phyloP scores from a whole-genome alignment of 2,888 invertebrate genomes.

The Caradrina kadenii region DNA sequence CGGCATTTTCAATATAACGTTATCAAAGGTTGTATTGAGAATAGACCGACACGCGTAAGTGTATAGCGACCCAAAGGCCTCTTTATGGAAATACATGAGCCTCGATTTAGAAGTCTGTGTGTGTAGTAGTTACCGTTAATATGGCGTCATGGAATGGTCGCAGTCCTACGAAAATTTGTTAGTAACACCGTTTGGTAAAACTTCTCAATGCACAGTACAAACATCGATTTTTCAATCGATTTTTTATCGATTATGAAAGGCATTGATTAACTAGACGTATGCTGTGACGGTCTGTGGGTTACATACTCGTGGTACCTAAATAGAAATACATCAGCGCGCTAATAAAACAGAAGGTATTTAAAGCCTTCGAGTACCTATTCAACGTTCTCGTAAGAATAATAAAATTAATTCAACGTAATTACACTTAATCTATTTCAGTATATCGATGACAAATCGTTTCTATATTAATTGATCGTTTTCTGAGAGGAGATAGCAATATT shows the following conservation, averaged over 20 bases:
- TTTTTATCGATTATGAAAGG: background rate
- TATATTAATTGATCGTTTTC: background rate
- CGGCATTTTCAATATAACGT: too few relatives aligned
- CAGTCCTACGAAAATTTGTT: background rate
- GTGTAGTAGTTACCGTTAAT: constrained; percentile 8
- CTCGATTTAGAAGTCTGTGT: background rate
- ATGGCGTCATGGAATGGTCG: background rate
- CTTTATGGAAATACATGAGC: too few relatives aligned
- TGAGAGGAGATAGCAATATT: too few relatives aligned
- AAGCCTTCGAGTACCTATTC: constrained; percentile 1
- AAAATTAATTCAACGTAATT: constrained; percentile 15
- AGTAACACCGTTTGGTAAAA: constrained; percentile 19
- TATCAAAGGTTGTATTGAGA: too few relatives aligned
- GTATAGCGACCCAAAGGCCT: too few relatives aligned
- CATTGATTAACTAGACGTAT: background rate
- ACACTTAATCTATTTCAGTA: background rate
- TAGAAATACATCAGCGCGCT: background rate
- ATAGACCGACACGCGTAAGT: too few relatives aligned
- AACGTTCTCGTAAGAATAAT: background rate
- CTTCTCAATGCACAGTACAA: background rate
- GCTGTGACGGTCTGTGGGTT: background rate
- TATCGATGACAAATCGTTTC: constrained; percentile 15
- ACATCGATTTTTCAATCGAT: background rate
- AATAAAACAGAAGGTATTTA: background rate
- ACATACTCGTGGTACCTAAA: background rate